Conservation (phyloP, 23 tunicate genomes). For the Trididemnum clinides region DNA sequence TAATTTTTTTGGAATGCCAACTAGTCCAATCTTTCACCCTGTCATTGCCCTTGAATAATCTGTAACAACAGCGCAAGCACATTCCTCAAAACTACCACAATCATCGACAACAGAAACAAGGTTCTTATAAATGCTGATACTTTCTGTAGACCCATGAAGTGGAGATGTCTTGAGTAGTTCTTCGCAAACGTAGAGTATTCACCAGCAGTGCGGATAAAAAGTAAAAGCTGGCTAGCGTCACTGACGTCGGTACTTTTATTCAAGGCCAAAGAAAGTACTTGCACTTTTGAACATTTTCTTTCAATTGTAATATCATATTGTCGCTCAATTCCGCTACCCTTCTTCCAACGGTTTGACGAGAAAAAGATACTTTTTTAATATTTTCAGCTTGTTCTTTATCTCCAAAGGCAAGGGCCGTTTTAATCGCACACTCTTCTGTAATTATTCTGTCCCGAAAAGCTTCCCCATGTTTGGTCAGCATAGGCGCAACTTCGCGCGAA, state of each 20-base stretch:
- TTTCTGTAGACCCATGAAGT: background rate
- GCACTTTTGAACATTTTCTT: no score
- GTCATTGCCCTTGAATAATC: background rate
- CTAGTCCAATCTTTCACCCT: background rate
- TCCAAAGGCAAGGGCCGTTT: background rate
- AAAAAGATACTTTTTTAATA: background rate
- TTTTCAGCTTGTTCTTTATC: background rate
- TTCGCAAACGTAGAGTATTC: background rate
- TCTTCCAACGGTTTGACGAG: background rate
- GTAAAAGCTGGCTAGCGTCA: no score
- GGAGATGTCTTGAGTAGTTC: background rate
- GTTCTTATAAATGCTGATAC: background rate
- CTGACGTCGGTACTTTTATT: background rate
- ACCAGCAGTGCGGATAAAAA: no score
- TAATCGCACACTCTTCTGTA: slow-evolving; percentile 14
- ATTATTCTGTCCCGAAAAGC: slow-evolving; percentile 16
- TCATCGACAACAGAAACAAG: background rate
- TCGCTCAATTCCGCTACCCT: background rate
- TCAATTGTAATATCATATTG: background rate
- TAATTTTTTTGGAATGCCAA: background rate
- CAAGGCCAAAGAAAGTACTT: background rate
- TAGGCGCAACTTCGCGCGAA: slow-evolving; percentile 10
- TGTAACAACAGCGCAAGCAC: background rate
- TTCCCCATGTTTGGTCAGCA: slow-evolving; percentile 8
- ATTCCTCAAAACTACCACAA: background rate